Evolutionary conservation across 2,113 vertebrate genomes (phyloP).

Genomic region (Microcebus tavaratra): DNA sequence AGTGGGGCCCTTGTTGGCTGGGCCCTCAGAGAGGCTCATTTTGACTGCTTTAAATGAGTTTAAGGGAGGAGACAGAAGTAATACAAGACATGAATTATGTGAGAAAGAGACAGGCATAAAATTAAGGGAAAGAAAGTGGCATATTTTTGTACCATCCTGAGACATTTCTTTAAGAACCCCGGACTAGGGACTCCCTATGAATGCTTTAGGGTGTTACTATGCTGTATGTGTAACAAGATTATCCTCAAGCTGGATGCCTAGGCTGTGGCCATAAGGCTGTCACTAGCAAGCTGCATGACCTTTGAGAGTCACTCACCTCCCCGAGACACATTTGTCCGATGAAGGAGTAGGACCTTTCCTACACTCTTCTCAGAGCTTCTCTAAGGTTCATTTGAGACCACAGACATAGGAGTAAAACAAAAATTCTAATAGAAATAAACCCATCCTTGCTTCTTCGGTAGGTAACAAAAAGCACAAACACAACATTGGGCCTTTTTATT

Average conservation of each 20-base stretch:
- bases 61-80: not conserved
- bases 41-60: not conserved
- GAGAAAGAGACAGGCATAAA: not conserved
- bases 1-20: not conserved
- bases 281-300: not conserved
- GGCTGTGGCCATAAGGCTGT: not conserved
- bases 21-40: not conserved
- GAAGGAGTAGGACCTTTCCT: not conserved
- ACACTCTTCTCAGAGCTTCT: not conserved
- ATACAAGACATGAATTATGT: not conserved
- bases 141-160: not conserved
- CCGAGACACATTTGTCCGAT: not conserved
- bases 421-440: not conserved
- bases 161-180: not conserved
- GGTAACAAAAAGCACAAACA: not conserved
- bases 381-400: not conserved
- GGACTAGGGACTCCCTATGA: not conserved
- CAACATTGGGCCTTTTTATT: not conserved
- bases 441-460: not conserved
- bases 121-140: not conserved
- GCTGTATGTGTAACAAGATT: not conserved
- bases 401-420: not conserved
- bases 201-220: not conserved
- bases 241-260: not conserved
- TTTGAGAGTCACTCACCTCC: not conserved